Evolutionary conservation across 2,797 vertebrate species (phyloP).

Genomic region (Acanthurus leucopareius): DNA sequence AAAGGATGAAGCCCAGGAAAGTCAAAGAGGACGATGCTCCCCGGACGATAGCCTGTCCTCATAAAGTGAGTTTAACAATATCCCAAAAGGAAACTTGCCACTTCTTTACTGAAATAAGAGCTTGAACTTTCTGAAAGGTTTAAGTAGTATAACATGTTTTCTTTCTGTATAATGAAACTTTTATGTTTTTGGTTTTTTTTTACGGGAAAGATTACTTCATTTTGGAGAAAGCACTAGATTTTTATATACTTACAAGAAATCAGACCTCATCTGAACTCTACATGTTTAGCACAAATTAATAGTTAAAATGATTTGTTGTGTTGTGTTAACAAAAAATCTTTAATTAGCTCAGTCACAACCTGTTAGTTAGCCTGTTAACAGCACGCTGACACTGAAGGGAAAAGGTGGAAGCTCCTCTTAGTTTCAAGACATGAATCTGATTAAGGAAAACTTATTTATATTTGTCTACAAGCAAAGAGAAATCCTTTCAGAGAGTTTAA

Average conservation of each 20-base stretch:
- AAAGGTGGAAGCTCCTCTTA: background rate
- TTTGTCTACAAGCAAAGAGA: slow-evolving; percentile 8
- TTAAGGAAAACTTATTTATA: slow-evolving; percentile 5
- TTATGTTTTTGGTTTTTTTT: too few species aligned
- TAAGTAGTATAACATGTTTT: background rate
- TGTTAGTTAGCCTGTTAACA: slow-evolving; percentile 12
- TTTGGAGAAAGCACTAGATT: slow-evolving; percentile 35
- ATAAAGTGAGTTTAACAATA: slow-evolving; percentile 92
- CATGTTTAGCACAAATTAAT: background rate
- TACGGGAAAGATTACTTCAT: slow-evolving; percentile 40
- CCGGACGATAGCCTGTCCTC: slow-evolving; percentile 99
- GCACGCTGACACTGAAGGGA: slow-evolving; percentile 1
- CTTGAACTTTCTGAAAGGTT: too few species aligned
- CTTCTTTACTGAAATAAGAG: too few species aligned
- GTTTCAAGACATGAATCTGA: slow-evolving; percentile 2
- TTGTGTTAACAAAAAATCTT: slow-evolving; percentile 28
- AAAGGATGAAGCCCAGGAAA: slow-evolving; percentile 99
- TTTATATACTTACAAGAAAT: slow-evolving; percentile 32
- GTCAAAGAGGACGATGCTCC: slow-evolving; percentile 99
- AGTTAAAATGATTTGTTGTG: too few species aligned
- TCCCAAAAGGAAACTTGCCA: too few species aligned
- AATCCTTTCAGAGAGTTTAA: background rate
- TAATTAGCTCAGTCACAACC: slow-evolving; percentile 7
- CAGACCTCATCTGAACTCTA: slow-evolving; percentile 12
- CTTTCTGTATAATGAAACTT: slow-evolving; percentile 27